phyloP scores from a whole-genome alignment of 1,140 invertebrate genomes.

The Nymphalis io region DNA sequence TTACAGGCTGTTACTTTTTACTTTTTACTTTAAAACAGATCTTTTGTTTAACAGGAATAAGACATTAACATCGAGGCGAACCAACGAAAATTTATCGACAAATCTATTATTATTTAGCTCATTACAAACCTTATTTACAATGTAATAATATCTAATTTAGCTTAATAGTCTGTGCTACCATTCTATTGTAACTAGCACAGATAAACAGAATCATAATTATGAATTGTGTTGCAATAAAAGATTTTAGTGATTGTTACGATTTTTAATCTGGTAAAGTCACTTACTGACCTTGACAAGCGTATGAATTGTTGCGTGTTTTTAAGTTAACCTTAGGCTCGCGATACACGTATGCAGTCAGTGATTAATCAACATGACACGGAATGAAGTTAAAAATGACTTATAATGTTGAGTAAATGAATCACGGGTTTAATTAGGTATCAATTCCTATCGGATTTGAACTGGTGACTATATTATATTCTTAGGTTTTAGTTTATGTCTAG shows the following conservation, averaged over 20 bases:
- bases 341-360: slow-evolving; percentile 10
- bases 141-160: background rate
- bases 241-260: slow-evolving; percentile 36
- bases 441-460: background rate
- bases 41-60: slow-evolving; percentile 19
- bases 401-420: background rate
- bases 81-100: background rate
- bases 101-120: background rate
- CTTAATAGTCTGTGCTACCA: background rate
- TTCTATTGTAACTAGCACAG: slow-evolving; percentile 2
- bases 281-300: slow-evolving; percentile 29
- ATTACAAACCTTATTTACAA: background rate
- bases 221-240: slow-evolving; percentile 36
- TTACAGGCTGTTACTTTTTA: too few species aligned
- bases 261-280: slow-evolving; percentile 39
- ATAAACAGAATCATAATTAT: slow-evolving; percentile 21
- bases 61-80: slow-evolving; percentile 2
- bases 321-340: slow-evolving; percentile 32
- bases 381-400: background rate
- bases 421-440: background rate
- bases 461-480: too few species aligned
- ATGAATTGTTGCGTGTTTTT: slow-evolving; percentile 30
- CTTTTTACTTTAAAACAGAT: too few species aligned
- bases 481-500: too few species aligned
- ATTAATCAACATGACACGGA: background rate